Conservation (phyloP, 2,113 vertebrate genomes). For the Sphyrna mokarran region DNA sequence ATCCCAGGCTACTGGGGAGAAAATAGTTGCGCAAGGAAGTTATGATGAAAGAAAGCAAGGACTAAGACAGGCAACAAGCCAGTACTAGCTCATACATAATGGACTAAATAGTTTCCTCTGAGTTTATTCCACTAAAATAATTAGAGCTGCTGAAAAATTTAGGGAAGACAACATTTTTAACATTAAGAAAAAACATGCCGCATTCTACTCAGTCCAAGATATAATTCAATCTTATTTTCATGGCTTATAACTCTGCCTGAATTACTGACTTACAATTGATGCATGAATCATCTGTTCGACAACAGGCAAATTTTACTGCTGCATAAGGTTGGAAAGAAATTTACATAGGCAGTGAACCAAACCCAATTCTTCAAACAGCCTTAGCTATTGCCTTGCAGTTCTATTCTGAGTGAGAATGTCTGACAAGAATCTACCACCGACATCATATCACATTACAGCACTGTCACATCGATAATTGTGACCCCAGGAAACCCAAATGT, state of each 20-base stretch:
- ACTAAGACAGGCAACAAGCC: neutral
- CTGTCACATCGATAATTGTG: neutral
- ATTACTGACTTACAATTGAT: slow-evolving; percentile 2
- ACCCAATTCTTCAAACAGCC: slow-evolving; percentile 16
- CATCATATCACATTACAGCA: neutral
- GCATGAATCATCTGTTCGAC: neutral
- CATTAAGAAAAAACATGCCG: neutral
- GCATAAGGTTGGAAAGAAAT: neutral
- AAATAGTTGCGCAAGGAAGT: neutral
- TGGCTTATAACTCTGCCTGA: neutral
- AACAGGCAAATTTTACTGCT: neutral
- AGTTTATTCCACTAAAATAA: neutral
- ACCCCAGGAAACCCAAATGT: neutral
- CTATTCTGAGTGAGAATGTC: neutral
- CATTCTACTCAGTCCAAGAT: neutral
- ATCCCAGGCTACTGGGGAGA: neutral
- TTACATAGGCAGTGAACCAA: slow-evolving; percentile 19
- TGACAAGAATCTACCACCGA: neutral
- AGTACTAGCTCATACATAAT: neutral
- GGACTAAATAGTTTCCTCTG: neutral
- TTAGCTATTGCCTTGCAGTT: neutral
- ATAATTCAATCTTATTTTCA: neutral
- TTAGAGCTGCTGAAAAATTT: neutral
- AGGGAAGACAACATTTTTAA: neutral
- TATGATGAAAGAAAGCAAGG: neutral